Conservation (phyloP, 2,888 invertebrate species). For the Chalcis sispes region DNA sequence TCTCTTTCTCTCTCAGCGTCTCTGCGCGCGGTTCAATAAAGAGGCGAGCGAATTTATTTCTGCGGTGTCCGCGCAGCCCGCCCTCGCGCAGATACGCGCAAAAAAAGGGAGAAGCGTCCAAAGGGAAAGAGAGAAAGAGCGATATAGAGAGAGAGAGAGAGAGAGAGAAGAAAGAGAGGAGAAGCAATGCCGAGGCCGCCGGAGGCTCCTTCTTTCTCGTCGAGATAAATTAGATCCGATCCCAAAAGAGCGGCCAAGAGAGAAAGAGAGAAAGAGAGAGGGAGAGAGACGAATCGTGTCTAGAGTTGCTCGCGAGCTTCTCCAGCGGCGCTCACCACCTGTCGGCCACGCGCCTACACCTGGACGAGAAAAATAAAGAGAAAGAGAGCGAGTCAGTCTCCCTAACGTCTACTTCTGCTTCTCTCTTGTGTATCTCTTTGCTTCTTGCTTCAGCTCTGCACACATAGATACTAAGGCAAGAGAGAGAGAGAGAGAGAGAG, state of each 20-base stretch:
- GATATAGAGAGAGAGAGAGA: slow-evolving; percentile 32
- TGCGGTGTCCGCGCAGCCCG: slow-evolving; percentile 1
- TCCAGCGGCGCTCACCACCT: slow-evolving; percentile 68
- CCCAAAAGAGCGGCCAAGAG: slow-evolving; percentile 56
- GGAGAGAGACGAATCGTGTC: slow-evolving; percentile 53
- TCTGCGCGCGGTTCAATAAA: slow-evolving; percentile 31
- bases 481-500: slow-evolving; percentile 6
- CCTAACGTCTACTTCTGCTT: not conserved
- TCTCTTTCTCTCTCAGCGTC: not conserved
- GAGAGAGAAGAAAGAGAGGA: slow-evolving; percentile 49
- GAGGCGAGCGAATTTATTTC: slow-evolving; percentile 44
- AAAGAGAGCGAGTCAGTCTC: not conserved
- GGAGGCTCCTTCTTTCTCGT: slow-evolving; percentile 54
- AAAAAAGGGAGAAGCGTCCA: slow-evolving; percentile 3
- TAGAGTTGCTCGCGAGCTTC: slow-evolving; percentile 45
- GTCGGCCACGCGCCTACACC: slow-evolving; percentile 73
- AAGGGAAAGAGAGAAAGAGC: not conserved
- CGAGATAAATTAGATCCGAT: slow-evolving; percentile 70
- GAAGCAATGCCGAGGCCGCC: too few relatives aligned
- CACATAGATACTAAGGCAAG: too few relatives aligned
- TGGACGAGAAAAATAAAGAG: slow-evolving; percentile 60
- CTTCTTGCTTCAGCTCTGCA: too few relatives aligned
- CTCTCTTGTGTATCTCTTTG: too few relatives aligned
- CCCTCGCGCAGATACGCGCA: slow-evolving; percentile 19
- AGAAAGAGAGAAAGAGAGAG: slow-evolving; percentile 45